These are phyloP conservation scores for Chrysina gloriosa DNA, from an alignment of 2,888 invertebrate genomes.

Conservation along the genomic window DNA sequence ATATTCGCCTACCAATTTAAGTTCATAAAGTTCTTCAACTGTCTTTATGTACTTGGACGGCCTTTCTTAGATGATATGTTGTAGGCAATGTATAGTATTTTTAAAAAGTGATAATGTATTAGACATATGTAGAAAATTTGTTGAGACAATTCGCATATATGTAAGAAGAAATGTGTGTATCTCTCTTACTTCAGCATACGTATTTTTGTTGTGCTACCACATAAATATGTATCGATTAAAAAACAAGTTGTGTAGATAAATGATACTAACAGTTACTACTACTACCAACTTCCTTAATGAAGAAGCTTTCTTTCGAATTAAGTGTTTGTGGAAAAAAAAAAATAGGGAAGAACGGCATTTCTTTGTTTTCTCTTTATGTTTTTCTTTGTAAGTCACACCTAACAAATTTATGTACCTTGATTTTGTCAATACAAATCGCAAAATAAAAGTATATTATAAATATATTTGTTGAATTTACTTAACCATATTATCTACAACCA, in stretches of 20 bases:
- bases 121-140: slow-evolving; percentile 32
- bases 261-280: slow-evolving; percentile 31
- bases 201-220: slow-evolving; percentile 33
- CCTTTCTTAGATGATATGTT: slow-evolving; percentile 34
- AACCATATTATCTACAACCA: too few relatives aligned
- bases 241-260: slow-evolving; percentile 38
- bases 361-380: slow-evolving; percentile 5
- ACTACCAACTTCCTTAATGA: slow-evolving; percentile 13
- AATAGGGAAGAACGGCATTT: slow-evolving; percentile 15
- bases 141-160: slow-evolving; percentile 8
- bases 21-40: neutral
- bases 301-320: slow-evolving; percentile 28
- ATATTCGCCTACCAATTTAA: slow-evolving; percentile 19
- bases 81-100: slow-evolving; percentile 44
- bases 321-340: slow-evolving; percentile 7
- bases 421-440: slow-evolving; percentile 36
- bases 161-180: neutral
- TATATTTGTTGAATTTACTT: neutral
- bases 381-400: slow-evolving; percentile 41
- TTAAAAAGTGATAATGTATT: slow-evolving; percentile 41
- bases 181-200: slow-evolving; percentile 5
- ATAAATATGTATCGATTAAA: slow-evolving; percentile 35
- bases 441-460: slow-evolving; percentile 30
- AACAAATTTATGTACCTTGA: slow-evolving; percentile 44
- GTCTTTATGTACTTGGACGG: slow-evolving; percentile 34